These are phyloP conservation scores for Acrobasis suavella DNA, from an alignment of 2,888 invertebrate genomes.

Conservation along the genomic window DNA sequence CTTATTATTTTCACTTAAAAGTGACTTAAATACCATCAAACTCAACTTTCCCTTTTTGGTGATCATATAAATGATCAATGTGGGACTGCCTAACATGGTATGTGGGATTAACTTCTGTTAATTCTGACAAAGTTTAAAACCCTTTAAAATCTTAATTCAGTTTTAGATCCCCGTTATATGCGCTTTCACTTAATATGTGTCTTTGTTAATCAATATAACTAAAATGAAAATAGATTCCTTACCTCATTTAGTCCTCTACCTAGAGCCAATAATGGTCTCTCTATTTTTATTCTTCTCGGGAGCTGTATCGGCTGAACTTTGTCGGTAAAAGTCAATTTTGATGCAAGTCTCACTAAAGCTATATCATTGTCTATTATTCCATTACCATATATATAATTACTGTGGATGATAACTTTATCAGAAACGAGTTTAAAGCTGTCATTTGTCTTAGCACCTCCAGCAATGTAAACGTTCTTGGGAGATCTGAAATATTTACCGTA, in stretches of 20 bases:
- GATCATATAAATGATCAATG: too few species aligned
- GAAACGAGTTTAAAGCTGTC: neutral
- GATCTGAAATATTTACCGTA: conserved; percentile 7
- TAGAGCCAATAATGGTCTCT: conserved; percentile 20
- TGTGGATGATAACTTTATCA: neutral
- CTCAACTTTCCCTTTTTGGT: too few species aligned
- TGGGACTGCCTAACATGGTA: too few species aligned
- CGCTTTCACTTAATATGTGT: too few species aligned
- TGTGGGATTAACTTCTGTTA: too few species aligned
- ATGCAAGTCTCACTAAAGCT: conserved; percentile 27
- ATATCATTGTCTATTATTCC: conserved; percentile 27
- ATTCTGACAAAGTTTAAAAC: too few species aligned
- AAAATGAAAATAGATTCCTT: neutral
- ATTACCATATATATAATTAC: neutral
- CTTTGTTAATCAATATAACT: too few species aligned
- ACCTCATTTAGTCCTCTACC: conserved; percentile 34
- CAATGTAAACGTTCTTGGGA: neutral
- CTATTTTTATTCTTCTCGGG: conserved; percentile 15
- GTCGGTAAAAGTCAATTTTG: conserved; percentile 25
- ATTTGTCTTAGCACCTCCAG: neutral
- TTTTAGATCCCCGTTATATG: too few species aligned
- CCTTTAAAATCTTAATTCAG: too few species aligned
- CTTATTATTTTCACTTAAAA: too few species aligned
- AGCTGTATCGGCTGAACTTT: conserved; percentile 30
- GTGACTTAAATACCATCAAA: too few species aligned